Base-by-base conservation (phyloP, 2,113 vertebrate genomes). In the Callocephalon fimbriatum region DNA sequence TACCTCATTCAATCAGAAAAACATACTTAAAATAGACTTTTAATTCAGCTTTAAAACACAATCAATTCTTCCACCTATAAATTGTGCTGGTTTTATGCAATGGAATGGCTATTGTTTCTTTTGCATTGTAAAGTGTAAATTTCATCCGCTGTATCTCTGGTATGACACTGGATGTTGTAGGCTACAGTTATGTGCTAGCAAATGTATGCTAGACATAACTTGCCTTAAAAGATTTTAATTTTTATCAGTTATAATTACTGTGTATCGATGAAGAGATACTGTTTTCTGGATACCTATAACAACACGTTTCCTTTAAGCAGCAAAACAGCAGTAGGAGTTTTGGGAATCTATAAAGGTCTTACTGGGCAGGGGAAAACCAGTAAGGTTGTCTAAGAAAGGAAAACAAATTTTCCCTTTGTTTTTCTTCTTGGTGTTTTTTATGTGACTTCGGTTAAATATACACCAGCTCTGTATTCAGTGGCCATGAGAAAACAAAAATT, bases 331-430 rank as follows among this genome's bases (percentile, higher is more conserved):
- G 6, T 22, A 6, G 2, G 6, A 82, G 29, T 65, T 78, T 59
- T 3, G 2, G 19, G 7, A 51, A 42, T 20, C 12, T 22, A 1
- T 17, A 15, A n/a, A 31, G 3, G 4, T 37, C 27, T 25, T 25
- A 40, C 12, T 11, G 3, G 5, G 2, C 14, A 76, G 4, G 10
- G 1, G 16, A 42, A 83, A 81, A 45, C 8, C 16, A 42, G 12
- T 2, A 79, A 50, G 3, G 5, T 10, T 63, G 4, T n/a, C 59
- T 62, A 94, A 86, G 1, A 3, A 3, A 38, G 20, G 2, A 37
- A 47, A 19, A 0, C 1, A 71, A 42, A 72, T 61, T 26, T 74
- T 11, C 2, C 7, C 1, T 29, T 76, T 67, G 23, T 42, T 4
- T 62, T 84, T 76, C 3, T 71, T 75, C 25, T 88, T 84, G 16